Evolutionary conservation across 2,888 invertebrate species (phyloP), one percentile per base, ranked within the genome.

Genomic region (Germaria angustata): DNA sequence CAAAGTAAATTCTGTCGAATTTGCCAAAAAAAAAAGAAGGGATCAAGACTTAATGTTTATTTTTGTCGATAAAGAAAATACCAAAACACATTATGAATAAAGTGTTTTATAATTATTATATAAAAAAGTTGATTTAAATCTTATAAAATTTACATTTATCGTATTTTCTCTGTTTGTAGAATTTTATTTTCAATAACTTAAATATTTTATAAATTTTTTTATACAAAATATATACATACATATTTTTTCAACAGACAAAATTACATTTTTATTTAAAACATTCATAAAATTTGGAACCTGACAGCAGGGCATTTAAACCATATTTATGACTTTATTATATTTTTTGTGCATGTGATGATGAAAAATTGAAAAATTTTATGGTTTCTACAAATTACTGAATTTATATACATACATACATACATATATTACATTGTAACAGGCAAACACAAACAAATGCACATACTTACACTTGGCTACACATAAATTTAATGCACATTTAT

Each of bases 401-500:
- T n/a, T n/a, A n/a, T n/a, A n/a, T n/a, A n/a, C n/a, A n/a, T n/a
- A n/a, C n/a, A n/a, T n/a, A n/a, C n/a, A n/a, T n/a, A n/a, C n/a
- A n/a, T 66, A 59, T 76, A 71, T 65, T 71, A 71, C 41, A 57
- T 41, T 24, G n/a, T 15, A 44, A 36, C n/a, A 13, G 9, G 39
- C 39, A 39, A 28, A 28, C 28, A 28, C 7, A 75, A 32, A 69
- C 51, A 59, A 22, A 20, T 34, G 13, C 20, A 41, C 39, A 15
- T 20, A 22, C 36, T 59, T 46, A 69, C 15, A 53, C 41, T 24
- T 5, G 32, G 9, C 51, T 57, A 51, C 34, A 76, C 65, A 81
- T 66, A 65, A 61, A 77, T 68, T 77, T 81, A 71, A 72, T 73
- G 68, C 59, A 78, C 59, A 77, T 72, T 72, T 73, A 44, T 73